Evolutionary conservation across 2,888 invertebrate genomes (phyloP), one percentile per base, ranked within the genome.

Genomic region (Oligia fasciuncula): DNA sequence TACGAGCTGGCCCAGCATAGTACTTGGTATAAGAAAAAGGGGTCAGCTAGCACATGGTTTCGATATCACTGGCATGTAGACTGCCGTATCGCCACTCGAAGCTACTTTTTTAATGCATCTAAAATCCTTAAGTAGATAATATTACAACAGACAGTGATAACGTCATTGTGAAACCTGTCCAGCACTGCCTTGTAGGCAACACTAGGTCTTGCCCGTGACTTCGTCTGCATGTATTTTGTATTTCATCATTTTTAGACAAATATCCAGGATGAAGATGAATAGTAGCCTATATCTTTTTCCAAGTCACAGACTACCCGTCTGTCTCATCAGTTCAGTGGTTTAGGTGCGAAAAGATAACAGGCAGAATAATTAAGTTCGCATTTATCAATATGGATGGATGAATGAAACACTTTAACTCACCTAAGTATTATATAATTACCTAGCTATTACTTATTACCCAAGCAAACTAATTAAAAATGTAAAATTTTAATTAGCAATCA

Each of bases 401-500:
- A 54, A n/a, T 19, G 8, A 35, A 46, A 8, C 19, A 57, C 49
- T 29, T 19, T 14, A 35, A 49, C 9, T 23, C 23, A 19, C 23
- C 11, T 49, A 63, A 35, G 4, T 29, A 29, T 29, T 29, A 29
- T 29, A 29, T 66, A 66, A 77, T 60, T 49, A 49, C 46, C 49
- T 13, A 49, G 14, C 4, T 49, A 49, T 19, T 19, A 54, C 23
- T 8, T 57, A 57, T 23, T 57, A 60, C 62, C 13, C 17, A 68
- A 23, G 14, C 11, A 60, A 80, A 66, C 40, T 74, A 29, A 71
- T 84, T 62, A 66, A 68, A 70, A 68, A 60, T 65, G 11, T n/a
- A 19, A 60, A 9, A 81, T 76, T 74, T 76, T 70, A 81, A 85
- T 71, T 76, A 76, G 35, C 73, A 76, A 81, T 67, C 70, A 73